Conservation (phyloP, 2,888 invertebrate species). For the Scaptomyza tumidula region DNA sequence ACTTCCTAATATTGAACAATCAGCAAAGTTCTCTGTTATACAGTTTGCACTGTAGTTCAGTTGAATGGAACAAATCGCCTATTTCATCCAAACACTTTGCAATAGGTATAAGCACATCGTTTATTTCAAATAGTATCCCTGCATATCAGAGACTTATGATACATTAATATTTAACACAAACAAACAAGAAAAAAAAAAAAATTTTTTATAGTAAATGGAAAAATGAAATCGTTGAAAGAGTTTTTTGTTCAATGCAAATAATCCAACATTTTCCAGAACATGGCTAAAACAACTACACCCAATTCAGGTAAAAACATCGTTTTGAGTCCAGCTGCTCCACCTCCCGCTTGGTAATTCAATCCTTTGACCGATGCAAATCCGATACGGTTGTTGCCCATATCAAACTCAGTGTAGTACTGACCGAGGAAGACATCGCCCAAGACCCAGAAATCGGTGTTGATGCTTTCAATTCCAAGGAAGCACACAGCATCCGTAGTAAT, state of each 20-base stretch:
- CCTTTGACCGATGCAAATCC: slow-evolving; percentile 90
- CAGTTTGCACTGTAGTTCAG: background rate
- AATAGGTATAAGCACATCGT: background rate
- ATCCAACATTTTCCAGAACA: slow-evolving; percentile 3
- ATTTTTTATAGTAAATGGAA: background rate
- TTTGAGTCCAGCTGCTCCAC: slow-evolving; percentile 12
- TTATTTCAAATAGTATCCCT: slow-evolving; percentile 22
- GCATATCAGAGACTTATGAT: slow-evolving; percentile 1
- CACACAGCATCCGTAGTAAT: slow-evolving; percentile 88
- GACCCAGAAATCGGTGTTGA: slow-evolving; percentile 94
- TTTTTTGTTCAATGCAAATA: slow-evolving; percentile 1
- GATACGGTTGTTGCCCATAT: slow-evolving; percentile 91
- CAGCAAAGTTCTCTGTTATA: background rate
- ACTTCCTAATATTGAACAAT: too few relatives aligned
- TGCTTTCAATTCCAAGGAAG: slow-evolving; percentile 93
- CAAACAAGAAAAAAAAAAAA: background rate
- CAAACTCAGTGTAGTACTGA: slow-evolving; percentile 96
- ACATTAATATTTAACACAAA: slow-evolving; percentile 2
- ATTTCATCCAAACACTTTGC: background rate
- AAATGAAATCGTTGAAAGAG: background rate
- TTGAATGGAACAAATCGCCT: too few relatives aligned
- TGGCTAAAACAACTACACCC: background rate
- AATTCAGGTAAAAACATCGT: slow-evolving; percentile 10
- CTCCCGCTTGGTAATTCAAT: slow-evolving; percentile 10
- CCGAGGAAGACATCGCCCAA: slow-evolving; percentile 98